Conservation (phyloP, 2,113 vertebrate genomes). For the Campylomormyrus tamandua region DNA sequence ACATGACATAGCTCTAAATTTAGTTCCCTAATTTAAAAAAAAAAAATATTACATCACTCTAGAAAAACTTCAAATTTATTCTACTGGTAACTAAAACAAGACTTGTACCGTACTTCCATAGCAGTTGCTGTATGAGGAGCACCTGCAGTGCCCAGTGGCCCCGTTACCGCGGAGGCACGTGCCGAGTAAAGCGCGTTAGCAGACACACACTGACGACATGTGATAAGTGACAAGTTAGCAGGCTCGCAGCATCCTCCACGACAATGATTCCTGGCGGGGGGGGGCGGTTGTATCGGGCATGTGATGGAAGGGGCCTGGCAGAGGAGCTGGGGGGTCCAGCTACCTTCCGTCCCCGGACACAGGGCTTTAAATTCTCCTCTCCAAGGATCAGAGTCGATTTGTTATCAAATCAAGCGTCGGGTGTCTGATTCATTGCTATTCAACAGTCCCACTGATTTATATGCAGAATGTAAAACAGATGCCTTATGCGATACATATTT, state of each 20-base stretch:
- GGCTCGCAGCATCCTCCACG: not conserved
- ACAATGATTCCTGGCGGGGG: conserved; percentile 30
- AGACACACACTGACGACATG: not conserved
- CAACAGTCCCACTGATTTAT: conserved; percentile 97
- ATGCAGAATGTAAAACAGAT: conserved; percentile 99
- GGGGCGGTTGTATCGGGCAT: conserved; percentile 39
- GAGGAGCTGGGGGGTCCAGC: conserved; percentile 67
- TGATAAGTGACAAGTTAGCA: not conserved
- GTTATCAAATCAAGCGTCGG: conserved; percentile 99
- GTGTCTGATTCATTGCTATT: conserved; percentile 99
- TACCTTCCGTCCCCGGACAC: conserved; percentile 34
- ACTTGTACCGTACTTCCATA: not conserved
- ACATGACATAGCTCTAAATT: not conserved
- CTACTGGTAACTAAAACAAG: not conserved
- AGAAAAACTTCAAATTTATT: not conserved
- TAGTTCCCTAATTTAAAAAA: not conserved
- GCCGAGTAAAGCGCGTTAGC: not conserved
- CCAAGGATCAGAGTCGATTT: conserved; percentile 99
- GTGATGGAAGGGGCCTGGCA: not conserved
- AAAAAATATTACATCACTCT: not conserved
- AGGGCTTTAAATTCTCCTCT: conserved; percentile 93
- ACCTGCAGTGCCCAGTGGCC: not conserved
- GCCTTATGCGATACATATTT: conserved; percentile 99
- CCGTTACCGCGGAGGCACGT: not conserved
- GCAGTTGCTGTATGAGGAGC: not conserved